A percentile compares a stretch with the other conserved stretches of the same genome.
phyloP scores from a whole-genome alignment of 2,113 vertebrate species.

The Rhabdornis inornatus region DNA sequence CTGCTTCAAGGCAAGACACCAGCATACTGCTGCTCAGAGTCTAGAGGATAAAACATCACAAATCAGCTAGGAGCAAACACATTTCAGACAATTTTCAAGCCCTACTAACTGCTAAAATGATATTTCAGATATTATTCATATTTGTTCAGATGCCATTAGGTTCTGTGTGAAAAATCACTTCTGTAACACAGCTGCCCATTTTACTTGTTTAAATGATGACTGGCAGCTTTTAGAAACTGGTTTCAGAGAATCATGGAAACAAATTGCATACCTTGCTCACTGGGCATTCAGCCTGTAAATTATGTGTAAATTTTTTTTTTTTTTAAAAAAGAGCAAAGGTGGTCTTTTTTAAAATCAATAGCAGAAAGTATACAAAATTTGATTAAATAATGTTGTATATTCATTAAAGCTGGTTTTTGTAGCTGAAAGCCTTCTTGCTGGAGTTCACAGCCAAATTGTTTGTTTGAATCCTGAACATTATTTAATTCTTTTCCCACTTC shows the following conservation, averaged over 20 bases:
- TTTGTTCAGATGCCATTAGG: conserved; percentile 50
- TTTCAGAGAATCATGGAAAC: conserved; percentile 21
- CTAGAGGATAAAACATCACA: background rate
- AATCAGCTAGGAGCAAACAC: conserved; percentile 6
- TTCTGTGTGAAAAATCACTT: conserved; percentile 50
- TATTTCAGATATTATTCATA: conserved; percentile 45
- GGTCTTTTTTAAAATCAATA: conserved; percentile 24
- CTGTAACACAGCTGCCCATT: background rate
- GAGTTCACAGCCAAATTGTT: background rate
- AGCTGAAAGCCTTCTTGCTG: background rate
- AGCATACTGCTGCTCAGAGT: background rate
- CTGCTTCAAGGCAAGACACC: background rate
- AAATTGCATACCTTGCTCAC: conserved; percentile 2
- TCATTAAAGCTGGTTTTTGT: background rate
- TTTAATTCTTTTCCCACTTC: background rate
- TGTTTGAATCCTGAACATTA: background rate
- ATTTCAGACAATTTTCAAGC: conserved; percentile 56
- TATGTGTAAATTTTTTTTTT: background rate
- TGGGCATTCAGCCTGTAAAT: conserved; percentile 3
- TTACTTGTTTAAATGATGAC: conserved; percentile 51
- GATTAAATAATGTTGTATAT: background rate
- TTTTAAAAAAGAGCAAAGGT: background rate
- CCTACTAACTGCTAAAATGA: conserved; percentile 49
- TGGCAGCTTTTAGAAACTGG: conserved; percentile 38
- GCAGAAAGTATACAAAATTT: background rate